Conservation (phyloP, 2,888 invertebrate species). For the Andrena haemorrhoa region DNA sequence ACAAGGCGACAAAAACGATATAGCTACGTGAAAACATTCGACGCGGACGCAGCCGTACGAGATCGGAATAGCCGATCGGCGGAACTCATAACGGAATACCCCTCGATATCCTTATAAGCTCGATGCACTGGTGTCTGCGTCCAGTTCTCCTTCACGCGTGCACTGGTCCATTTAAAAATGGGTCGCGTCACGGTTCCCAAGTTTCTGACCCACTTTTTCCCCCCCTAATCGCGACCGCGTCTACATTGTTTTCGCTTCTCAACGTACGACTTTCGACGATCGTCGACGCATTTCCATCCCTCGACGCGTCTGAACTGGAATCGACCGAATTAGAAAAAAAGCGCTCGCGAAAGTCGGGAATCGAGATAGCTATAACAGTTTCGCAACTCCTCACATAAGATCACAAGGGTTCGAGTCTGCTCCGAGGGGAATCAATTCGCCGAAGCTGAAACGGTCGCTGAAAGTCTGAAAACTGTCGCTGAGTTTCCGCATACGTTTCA, state of each 20-base stretch:
- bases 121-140: not conserved
- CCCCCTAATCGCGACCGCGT: conserved; percentile 6
- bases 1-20: conserved; percentile 6
- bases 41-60: not conserved
- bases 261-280: conserved; percentile 12
- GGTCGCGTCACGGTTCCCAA: conserved; percentile 33
- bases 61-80: conserved; percentile 20
- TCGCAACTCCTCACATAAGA: no score
- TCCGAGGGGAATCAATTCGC: no score
- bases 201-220: conserved; percentile 39
- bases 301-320: not conserved
- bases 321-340: not conserved
- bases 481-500: no score
- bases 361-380: not conserved
- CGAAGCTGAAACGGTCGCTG: no score
- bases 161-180: conserved; percentile 48
- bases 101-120: conserved; percentile 23
- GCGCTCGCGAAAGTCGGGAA: not conserved
- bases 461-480: no score
- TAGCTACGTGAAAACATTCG: not conserved
- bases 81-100: conserved; percentile 8
- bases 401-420: no score
- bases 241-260: conserved; percentile 36
- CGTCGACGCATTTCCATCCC: conserved; percentile 3
- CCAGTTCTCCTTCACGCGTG: conserved; percentile 7